Conservation (phyloP, 2,113 vertebrate species). For the Scortum barcoo region DNA sequence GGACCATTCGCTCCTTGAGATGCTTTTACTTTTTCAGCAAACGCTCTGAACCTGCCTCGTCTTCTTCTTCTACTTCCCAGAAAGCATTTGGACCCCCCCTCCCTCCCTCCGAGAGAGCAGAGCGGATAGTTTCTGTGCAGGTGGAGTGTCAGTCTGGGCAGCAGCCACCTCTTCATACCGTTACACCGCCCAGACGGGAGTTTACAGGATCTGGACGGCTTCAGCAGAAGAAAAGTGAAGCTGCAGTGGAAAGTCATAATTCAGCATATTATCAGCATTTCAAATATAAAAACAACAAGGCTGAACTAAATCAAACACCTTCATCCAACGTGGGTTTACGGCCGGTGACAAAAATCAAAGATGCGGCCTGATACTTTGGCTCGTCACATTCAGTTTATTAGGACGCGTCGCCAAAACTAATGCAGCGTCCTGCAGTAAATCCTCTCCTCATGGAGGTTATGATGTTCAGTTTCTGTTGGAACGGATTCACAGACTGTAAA, state of each 20-base stretch:
- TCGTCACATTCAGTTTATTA: no score
- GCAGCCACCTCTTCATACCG: constrained; percentile 8
- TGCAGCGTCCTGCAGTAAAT: no score
- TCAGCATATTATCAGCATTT: not conserved
- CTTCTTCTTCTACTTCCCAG: not conserved
- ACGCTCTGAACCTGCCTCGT: not conserved
- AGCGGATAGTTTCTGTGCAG: not conserved
- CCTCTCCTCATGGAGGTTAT: no score
- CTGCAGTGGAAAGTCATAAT: not conserved
- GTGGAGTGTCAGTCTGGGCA: not conserved
- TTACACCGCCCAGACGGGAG: not conserved
- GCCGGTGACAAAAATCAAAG: no score
- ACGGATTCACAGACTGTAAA: no score
- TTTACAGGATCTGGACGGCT: constrained; percentile 7
- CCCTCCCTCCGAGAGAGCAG: no score
- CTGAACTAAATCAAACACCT: constrained; percentile 5
- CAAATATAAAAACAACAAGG: constrained; percentile 1
- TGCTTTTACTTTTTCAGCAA: not conserved
- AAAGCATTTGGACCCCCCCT: not conserved
- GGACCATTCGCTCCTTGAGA: not conserved
- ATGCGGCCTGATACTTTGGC: no score
- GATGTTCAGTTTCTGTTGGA: no score
- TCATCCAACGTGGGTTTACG: no score
- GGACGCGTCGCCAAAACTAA: no score
- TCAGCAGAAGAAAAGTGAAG: not conserved